Evolutionary conservation across 1,140 invertebrate genomes (phyloP), one percentile per base, ranked within the genome.

Genomic region (Eurosta solidaginis): DNA sequence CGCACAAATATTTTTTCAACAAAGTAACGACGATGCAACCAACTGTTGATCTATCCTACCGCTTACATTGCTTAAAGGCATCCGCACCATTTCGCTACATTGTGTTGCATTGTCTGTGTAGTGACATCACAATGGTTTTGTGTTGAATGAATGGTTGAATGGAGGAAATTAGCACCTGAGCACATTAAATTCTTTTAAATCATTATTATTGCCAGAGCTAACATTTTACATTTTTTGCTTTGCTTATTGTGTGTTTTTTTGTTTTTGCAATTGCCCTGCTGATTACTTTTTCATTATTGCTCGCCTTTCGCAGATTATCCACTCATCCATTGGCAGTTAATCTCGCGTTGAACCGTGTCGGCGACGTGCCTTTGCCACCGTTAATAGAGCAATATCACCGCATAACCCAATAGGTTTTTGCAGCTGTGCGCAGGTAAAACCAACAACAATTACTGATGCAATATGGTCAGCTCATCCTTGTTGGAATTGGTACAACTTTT

Each of bases 161-260:
- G 68, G 68, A n/a, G 20, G 76, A 79, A 79, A 79, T 79, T 79
- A 79, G 76, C 78, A 79, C 78, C 76, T 79, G 63, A 79, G 68
- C 76, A 77, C 22, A 79, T 79, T 77, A 79, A 79, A 79, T 79
- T 79, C 78, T 63, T 79, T 45, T 54, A 74, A 74, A 78, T 78
- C 77, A 74, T 74, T 74, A 75, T 75, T 42, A 78, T 75, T 52
- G 50, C n/a, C n/a, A n/a, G 40, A 9, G 20, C 45, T 78, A 3
- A 42, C 27, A 14, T 74, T 45, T 9, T n/a, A n/a, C n/a, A n/a
- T 74, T 42, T 74, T 54, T 74, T 44, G 27, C 12, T 20, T 42
- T 76, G 5, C 29, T 74, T 17, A 47, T 6, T 9, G 36, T 14
- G 5, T 17, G n/a, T 49, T 49, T 17, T 49, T 49, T 49, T 4